These are phyloP conservation scores for Tokudaia muenninki DNA, from an alignment of 2,797 vertebrate species.

Conservation along the genomic window DNA sequence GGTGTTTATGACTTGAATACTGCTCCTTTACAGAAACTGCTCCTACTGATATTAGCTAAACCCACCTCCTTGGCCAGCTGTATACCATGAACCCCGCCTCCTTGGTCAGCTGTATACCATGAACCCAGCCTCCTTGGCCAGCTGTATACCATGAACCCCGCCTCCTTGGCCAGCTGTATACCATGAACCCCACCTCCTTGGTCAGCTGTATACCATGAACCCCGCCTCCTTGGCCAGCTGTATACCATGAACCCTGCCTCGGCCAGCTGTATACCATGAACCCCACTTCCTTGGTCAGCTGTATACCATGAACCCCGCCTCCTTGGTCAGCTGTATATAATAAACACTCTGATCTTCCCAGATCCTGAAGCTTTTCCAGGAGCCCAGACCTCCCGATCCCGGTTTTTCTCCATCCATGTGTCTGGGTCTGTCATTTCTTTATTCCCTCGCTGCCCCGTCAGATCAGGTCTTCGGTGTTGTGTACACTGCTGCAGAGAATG, in stretches of 20 bases:
- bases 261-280: background rate
- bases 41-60: background rate
- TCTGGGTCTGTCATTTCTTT: background rate
- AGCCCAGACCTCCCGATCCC: background rate
- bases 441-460: too few species aligned
- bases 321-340: background rate
- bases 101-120: background rate
- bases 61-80: background rate
- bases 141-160: background rate
- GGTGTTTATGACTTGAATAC: background rate
- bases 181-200: background rate
- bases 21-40: background rate
- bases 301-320: background rate
- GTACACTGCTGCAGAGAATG: background rate
- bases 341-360: background rate
- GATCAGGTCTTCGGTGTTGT: background rate
- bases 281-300: background rate
- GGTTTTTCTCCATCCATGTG: background rate
- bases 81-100: background rate
- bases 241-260: background rate
- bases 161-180: background rate
- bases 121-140: background rate
- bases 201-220: background rate
- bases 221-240: background rate
- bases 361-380: background rate